Evolutionary conservation across 2,888 invertebrate genomes (phyloP).

Genomic region (Acanthococcus lagerstroemiae): DNA sequence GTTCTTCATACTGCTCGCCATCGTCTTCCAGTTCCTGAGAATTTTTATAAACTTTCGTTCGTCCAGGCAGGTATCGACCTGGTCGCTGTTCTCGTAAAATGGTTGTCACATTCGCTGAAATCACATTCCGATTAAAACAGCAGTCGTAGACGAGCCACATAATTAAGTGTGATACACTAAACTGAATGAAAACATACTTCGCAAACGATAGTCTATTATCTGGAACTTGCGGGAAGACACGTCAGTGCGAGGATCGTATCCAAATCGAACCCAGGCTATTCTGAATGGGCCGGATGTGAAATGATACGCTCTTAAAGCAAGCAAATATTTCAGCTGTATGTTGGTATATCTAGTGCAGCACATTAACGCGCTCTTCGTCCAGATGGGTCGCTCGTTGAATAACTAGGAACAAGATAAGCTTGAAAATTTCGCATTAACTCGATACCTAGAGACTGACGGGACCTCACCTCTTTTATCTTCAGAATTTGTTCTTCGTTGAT

Average conservation of each 20-base stretch:
- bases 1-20: neutral
- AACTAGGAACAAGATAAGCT: conserved; percentile 44
- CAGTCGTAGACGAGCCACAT: neutral
- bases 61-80: neutral
- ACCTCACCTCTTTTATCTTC: conserved; percentile 4
- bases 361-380: conserved; percentile 69
- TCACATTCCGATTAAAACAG: too few relatives aligned
- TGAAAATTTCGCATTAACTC: neutral
- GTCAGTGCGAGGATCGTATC: conserved; percentile 82
- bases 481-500: conserved; percentile 18
- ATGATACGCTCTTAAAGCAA: conserved; percentile 77
- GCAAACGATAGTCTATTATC: conserved; percentile 65
- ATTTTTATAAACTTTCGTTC: neutral
- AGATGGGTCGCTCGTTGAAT: conserved; percentile 79
- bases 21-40: neutral
- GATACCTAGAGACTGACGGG: neutral
- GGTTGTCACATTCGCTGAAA: neutral
- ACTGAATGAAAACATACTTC: neutral
- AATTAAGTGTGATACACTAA: too few relatives aligned
- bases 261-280: conserved; percentile 76
- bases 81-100: conserved; percentile 1
- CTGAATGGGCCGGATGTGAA: conserved; percentile 88
- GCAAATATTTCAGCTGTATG: conserved; percentile 59
- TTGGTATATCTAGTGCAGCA: conserved; percentile 52
- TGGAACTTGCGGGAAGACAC: conserved; percentile 73